Evolutionary conservation across 2,797 vertebrate genomes (phyloP), one percentile per base, ranked within the genome.

Genomic region (Sandelia bainsii): DNA sequence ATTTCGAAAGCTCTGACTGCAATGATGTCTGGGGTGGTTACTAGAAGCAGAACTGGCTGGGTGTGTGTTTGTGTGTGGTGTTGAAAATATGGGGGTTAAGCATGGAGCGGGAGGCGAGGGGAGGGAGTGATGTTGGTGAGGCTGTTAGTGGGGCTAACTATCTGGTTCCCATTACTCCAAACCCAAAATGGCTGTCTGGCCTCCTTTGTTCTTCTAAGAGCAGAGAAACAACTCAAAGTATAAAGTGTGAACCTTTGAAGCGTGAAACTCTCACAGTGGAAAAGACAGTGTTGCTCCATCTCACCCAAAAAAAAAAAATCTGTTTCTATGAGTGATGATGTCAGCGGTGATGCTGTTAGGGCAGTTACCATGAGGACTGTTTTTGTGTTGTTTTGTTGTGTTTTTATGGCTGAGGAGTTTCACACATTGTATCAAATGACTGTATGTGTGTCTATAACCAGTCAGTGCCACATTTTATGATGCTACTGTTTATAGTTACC

Each of bases 141-240:
- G 51, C 57, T 69, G 60, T 82, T 48, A 12, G 46, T 67, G 67
- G 39, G 52, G 65, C 50, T 53, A 44, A 72, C 53, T 65, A 63
- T 91, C 90, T 92, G 91, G 77, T 89, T 92, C 76, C 77, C 68
- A 92, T 93, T 92, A 92, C 56, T 71, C 39, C 39, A 62, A 74
- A 75, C 63, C 66, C 77, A 72, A 72, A 68, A 72, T 75, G 72
- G 49, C 40, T 54, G 66, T 59, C 37, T 23, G 54, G 23, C 56
- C 60, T 75, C 40, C 69, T 75, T 13, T 32, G 65, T 57, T 59
- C 39, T 29, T 59, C 50, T 53, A 40, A 48, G 16, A 45, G 48
- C 63, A 46, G 48, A 75, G 29, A 23, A 37, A 6, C 25, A 11
- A 29, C n/a, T 59, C 37, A 23, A 13, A 25, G 25, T 27, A 19